A percentile compares a stretch with the other conserved stretches of the same genome.
Evolutionary conservation across 37 sponge, comb jelly and placozoan species (phyloP).

Genomic region (Chondrosia reniformis): DNA sequence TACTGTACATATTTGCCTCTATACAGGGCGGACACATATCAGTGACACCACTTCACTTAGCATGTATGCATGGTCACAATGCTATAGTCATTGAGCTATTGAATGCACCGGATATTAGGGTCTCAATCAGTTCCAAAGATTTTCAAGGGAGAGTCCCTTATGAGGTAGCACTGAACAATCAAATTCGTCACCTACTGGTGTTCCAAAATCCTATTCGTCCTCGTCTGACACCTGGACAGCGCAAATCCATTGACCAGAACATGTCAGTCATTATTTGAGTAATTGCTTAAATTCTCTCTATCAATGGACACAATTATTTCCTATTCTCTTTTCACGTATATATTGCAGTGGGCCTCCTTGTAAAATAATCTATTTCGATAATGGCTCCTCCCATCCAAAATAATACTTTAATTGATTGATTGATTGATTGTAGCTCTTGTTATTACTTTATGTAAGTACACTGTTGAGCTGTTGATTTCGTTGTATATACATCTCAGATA

Average conservation of each 20-base stretch:
- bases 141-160: slow-evolving; percentile 74
- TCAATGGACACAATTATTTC: too few relatives aligned
- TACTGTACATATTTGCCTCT: neutral
- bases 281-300: neutral
- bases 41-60: slow-evolving; percentile 61
- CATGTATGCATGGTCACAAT: slow-evolving; percentile 32
- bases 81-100: slow-evolving; percentile 39
- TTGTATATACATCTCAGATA: too few relatives aligned
- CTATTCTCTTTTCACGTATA: too few relatives aligned
- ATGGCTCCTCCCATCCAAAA: too few relatives aligned
- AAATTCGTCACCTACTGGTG: slow-evolving; percentile 67
- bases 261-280: neutral
- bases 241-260: slow-evolving; percentile 15
- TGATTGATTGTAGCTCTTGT: too few relatives aligned
- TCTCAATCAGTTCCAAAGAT: slow-evolving; percentile 35
- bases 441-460: too few relatives aligned
- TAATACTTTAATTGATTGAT: too few relatives aligned
- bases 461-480: too few relatives aligned
- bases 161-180: slow-evolving; percentile 74
- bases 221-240: neutral
- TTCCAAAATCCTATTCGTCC: slow-evolving; percentile 28
- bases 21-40: slow-evolving; percentile 13
- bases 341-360: too few relatives aligned
- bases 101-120: slow-evolving; percentile 29
- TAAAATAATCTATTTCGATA: too few relatives aligned